phyloP scores from a whole-genome alignment of 2,797 vertebrate genomes.

The Gobionotothen gibberifrons region DNA sequence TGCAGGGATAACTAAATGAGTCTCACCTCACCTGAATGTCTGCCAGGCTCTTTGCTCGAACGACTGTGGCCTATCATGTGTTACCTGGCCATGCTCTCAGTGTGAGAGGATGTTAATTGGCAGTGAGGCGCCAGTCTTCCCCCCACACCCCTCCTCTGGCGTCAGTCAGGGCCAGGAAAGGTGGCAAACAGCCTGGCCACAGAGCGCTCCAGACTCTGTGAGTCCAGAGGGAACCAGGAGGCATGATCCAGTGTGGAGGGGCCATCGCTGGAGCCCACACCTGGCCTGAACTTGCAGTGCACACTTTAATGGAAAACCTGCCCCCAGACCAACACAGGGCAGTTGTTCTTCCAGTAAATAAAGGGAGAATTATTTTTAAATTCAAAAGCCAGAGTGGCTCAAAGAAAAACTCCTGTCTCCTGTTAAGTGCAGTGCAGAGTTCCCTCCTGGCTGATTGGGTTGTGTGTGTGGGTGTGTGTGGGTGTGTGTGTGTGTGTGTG shows the following conservation, averaged over 20 bases:
- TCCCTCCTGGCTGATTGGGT: slow-evolving; percentile 68
- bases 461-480: slow-evolving; percentile 32
- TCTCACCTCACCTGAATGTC: slow-evolving; percentile 57
- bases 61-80: slow-evolving; percentile 63
- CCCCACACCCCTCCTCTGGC: slow-evolving; percentile 45
- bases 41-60: slow-evolving; percentile 40
- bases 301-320: slow-evolving; percentile 62
- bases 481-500: slow-evolving; percentile 33
- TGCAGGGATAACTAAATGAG: slow-evolving; percentile 41
- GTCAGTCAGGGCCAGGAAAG: slow-evolving; percentile 70
- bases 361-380: slow-evolving; percentile 59
- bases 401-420: slow-evolving; percentile 55
- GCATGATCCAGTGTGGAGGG: slow-evolving; percentile 49
- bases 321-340: slow-evolving; percentile 37
- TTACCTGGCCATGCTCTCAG: slow-evolving; percentile 73
- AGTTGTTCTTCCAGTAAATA: slow-evolving; percentile 44
- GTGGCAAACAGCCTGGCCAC: slow-evolving; percentile 75
- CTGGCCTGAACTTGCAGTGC: slow-evolving; percentile 52
- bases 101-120: slow-evolving; percentile 75
- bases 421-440: slow-evolving; percentile 49
- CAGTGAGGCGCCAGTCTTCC: slow-evolving; percentile 72
- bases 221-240: slow-evolving; percentile 59
- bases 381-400: slow-evolving; percentile 53
- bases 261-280: slow-evolving; percentile 58
- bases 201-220: slow-evolving; percentile 63